Evolutionary conservation across 2,797 vertebrate genomes (phyloP).

Genomic region (Cheirogaleus major): DNA sequence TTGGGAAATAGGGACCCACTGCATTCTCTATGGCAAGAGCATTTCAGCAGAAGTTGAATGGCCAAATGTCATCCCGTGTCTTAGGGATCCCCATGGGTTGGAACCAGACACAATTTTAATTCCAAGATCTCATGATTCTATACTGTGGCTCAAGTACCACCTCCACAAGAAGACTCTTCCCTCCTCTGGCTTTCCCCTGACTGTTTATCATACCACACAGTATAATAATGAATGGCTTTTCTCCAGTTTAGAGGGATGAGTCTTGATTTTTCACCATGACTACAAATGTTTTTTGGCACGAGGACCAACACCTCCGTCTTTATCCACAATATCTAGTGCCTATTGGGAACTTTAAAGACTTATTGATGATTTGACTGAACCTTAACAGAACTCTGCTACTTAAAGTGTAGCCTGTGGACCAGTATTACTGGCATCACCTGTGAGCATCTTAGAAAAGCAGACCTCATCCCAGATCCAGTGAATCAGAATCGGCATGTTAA

Average conservation of each 20-base stretch:
- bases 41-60: neutral
- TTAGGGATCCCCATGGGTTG: neutral
- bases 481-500: neutral
- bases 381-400: neutral
- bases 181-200: neutral
- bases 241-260: neutral
- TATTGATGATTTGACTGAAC: neutral
- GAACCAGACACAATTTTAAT: neutral
- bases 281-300: neutral
- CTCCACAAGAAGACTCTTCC: neutral
- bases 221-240: neutral
- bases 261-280: constrained; percentile 1
- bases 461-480: neutral
- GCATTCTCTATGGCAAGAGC: neutral
- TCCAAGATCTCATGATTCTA: neutral
- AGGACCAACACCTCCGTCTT: neutral
- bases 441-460: neutral
- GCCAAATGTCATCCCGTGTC: neutral
- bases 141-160: neutral
- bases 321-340: neutral
- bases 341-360: neutral
- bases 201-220: neutral
- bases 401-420: neutral
- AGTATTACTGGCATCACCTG: neutral
- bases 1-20: neutral